A percentile compares a stretch with the other conserved stretches of the same genome.
Evolutionary conservation across 2,888 invertebrate genomes (phyloP).

Genomic region (Syrista parreyssii): DNA sequence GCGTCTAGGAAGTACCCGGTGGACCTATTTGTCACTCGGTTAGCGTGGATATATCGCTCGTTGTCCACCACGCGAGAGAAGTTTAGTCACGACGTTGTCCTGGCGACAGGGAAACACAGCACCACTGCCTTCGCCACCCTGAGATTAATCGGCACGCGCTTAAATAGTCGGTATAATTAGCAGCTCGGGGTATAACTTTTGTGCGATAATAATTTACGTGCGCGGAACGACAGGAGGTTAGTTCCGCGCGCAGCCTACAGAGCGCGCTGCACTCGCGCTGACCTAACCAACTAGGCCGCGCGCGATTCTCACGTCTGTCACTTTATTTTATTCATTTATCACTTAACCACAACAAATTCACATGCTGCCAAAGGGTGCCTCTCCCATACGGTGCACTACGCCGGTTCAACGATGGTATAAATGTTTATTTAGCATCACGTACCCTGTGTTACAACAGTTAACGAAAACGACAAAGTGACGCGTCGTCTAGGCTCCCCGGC

Average conservation of each 20-base stretch:
- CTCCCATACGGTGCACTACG: too few relatives aligned
- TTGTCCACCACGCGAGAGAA: slow-evolving; percentile 12
- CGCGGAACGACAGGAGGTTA: neutral
- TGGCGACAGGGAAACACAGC: neutral
- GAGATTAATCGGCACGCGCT: neutral
- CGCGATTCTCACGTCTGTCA: neutral
- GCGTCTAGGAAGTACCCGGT: slow-evolving; percentile 38
- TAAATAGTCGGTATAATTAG: neutral
- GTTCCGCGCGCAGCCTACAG: neutral
- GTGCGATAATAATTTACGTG: neutral
- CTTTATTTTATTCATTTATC: neutral
- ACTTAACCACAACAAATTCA: neutral
- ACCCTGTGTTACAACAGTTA: neutral
- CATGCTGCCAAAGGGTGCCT: neutral
- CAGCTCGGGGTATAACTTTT: neutral
- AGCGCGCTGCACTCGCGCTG: neutral
- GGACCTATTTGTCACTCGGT: slow-evolving; percentile 41
- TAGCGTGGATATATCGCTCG: slow-evolving; percentile 33
- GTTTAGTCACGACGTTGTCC: slow-evolving; percentile 26
- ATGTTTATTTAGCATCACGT: neutral
- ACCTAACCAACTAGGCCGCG: neutral
- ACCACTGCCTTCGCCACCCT: neutral
- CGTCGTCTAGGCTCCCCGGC: neutral
- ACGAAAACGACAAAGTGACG: neutral
- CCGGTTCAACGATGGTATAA: neutral